Evolutionary conservation across 2,888 invertebrate species (phyloP), one percentile per base, ranked within the genome.

Genomic region (Steinernema hermaphroditum): DNA sequence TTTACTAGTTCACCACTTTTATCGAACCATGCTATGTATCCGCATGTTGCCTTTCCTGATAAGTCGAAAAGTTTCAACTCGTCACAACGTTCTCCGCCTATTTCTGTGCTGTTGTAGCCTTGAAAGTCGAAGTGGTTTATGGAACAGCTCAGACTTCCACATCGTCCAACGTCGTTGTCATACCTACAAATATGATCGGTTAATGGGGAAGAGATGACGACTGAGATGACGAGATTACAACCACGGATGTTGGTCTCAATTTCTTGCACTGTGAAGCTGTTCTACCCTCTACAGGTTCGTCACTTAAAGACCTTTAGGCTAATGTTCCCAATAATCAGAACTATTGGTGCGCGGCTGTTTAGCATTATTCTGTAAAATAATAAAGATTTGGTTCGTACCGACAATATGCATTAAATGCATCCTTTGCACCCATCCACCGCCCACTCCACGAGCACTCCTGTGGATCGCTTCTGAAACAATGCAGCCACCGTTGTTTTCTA

Each of bases 381-480:
- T n/a, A n/a, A n/a, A n/a, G n/a, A n/a, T n/a, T n/a, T n/a, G n/a
- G n/a, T n/a, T n/a, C 84, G 72, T 84, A 84, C 50, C 83, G 70
- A 75, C 84, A 84, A 74, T 84, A 84, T 37, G 78, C 79, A 68
- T 84, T 84, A 73, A 84, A 80, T 2, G 84, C 83, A 9, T 81
- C 84, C 44, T 81, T 82, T 2, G 83, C 82, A 1, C 84, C 83
- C 84, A 84, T 84, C 84, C 84, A 84, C 22, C 84, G 70, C 16
- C 84, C 84, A 6, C 76, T 76, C 84, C 84, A 84, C 8, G 83
- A 76, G 62, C 84, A 84, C 34, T 84, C 84, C 34, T 77, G 72
- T 2, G 84, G 83, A 71, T 84, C 84, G 14, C 80, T 80, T 75
- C 81, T 82, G 54, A 50, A 74, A 44, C 14, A 22, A 22, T 68